phyloP scores from a whole-genome alignment of 2,888 invertebrate species.

The Marronus borbonicus region DNA sequence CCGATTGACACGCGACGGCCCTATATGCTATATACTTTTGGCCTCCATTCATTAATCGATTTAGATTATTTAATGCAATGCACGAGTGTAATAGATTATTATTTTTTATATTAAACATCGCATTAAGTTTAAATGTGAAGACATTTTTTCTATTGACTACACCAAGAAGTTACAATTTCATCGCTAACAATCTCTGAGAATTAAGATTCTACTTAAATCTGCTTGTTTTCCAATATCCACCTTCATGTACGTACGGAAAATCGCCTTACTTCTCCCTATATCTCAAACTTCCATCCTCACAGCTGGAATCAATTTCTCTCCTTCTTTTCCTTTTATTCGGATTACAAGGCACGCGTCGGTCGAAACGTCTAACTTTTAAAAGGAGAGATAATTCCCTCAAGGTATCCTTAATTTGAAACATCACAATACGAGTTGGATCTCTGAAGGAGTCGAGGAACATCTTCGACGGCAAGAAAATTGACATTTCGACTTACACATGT shows the following conservation, averaged over 20 bases:
- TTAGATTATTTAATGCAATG: background rate
- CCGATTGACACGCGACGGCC: background rate
- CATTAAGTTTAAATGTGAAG: no score
- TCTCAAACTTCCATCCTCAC: background rate
- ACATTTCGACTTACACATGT: slow-evolving; percentile 15
- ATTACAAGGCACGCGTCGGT: background rate
- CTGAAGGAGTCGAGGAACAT: background rate
- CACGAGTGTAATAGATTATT: no score
- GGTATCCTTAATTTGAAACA: slow-evolving; percentile 7
- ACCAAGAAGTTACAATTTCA: no score
- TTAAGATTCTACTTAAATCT: no score
- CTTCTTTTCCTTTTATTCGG: background rate
- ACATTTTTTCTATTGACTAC: no score
- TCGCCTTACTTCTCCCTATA: no score
- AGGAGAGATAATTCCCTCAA: background rate
- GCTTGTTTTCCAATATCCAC: no score
- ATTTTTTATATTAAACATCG: no score
- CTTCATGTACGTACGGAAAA: no score
- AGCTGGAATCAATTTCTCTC: background rate
- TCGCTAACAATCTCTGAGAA: no score
- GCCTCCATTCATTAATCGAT: background rate
- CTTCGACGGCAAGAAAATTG: background rate
- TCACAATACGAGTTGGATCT: slow-evolving; percentile 3
- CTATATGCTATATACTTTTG: background rate
- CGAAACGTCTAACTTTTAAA: slow-evolving; percentile 3